Evolutionary conservation across 30 jellyfish, hydroid and myxozoan species (phyloP), one percentile per base, ranked within the genome.

Genomic region (Cassiopea andromeda): DNA sequence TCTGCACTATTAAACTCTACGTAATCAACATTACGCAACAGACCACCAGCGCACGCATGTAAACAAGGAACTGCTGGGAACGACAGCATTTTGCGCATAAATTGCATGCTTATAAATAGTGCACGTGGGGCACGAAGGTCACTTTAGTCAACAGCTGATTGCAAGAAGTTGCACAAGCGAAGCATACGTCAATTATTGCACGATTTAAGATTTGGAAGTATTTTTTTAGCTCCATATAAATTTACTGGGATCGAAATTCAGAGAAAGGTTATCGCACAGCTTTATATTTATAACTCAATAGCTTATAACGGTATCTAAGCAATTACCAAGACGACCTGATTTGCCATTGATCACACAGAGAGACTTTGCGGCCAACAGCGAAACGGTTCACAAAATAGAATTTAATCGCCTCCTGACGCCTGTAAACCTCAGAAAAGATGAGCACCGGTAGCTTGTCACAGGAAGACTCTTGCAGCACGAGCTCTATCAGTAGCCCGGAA

Each of bases 1-100:
- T 57, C 83, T 48, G 83, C 67, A 49, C 75, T 17, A 4, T 27
- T 57, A 50, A 70, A 12, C 27, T 69, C 49, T 38, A 19, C 61
- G 46, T 8, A 49, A 8, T 46, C 58, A 77, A 74, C 49, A 50
- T 83, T 83, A 84, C 77, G 91, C 91, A 83, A 83, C 60, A 69
- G 91, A 83, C 84, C 84, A 83, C 91, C 91, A 83, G 47, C 77
- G 75, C 60, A 44, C 84, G 78, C 77, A 64, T 19, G 84, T 57
- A 69, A 83, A 83, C 91, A 83, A 59, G 91, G 91, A 83, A 69
- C 91, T 83, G 91, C 91, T 83, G 91, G 75, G 64, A 67, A 69
- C 84, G 77, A 50, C 75, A 50, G 84, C 84, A 43, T 19, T 7
- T 46, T 68, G 75, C 75, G 82, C 82, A 54, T 5, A 10, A 80